Percentiles rank a stretch among this genome's conserved stretches.
Evolutionary conservation across 2,888 invertebrate genomes (phyloP).

Genomic region (Xestia sexstrigata): DNA sequence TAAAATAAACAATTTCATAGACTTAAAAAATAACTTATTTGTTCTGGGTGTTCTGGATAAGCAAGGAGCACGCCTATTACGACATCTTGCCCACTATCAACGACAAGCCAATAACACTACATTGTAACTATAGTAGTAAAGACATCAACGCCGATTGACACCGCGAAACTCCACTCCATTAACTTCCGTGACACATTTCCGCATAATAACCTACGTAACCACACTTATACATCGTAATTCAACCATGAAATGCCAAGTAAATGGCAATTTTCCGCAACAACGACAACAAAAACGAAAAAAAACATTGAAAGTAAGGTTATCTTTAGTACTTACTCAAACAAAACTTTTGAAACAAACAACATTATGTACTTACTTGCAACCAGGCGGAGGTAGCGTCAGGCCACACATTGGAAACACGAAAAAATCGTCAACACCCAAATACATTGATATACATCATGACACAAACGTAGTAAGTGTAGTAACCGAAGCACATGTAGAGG

Average conservation of each 20-base stretch:
- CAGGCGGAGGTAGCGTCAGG: constrained; percentile 70
- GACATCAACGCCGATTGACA: constrained; percentile 50
- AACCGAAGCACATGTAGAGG: constrained; percentile 82
- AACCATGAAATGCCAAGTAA: constrained; percentile 46
- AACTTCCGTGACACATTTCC: constrained; percentile 36
- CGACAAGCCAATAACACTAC: not conserved
- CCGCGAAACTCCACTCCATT: constrained; percentile 31
- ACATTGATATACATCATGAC: constrained; percentile 82
- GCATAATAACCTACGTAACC: constrained; percentile 28
- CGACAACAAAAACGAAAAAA: constrained; percentile 54
- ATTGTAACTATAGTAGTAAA: constrained; percentile 25
- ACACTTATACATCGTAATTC: constrained; percentile 36
- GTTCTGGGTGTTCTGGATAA: not conserved
- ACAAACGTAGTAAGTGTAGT: constrained; percentile 85
- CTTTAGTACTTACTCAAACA: constrained; percentile 42
- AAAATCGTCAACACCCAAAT: constrained; percentile 81
- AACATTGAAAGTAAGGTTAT: constrained; percentile 69
- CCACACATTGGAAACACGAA: constrained; percentile 72
- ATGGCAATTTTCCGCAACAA: constrained; percentile 53
- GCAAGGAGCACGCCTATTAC: not conserved
- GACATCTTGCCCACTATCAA: not conserved
- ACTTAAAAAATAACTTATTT: not conserved
- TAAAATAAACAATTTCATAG: not conserved
- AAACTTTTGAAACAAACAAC: constrained; percentile 63
- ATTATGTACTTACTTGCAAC: constrained; percentile 77